Conservation (phyloP, 2,113 vertebrate species). For the Theristicus caerulescens region DNA sequence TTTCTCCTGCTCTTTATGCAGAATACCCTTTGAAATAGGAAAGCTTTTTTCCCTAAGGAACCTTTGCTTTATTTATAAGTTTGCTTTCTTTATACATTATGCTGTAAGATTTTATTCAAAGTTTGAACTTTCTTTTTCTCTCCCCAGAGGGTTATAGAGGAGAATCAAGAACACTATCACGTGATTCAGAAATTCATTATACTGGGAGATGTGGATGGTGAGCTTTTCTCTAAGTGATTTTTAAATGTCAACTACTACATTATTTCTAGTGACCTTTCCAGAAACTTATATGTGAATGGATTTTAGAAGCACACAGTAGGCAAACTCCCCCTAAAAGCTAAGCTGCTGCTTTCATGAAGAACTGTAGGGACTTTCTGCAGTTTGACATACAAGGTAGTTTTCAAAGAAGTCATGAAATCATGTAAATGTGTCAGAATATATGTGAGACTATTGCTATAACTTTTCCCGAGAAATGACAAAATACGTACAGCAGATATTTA, state of each 20-base stretch:
- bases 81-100: background rate
- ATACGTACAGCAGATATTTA: background rate
- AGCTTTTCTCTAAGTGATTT: conserved; percentile 40
- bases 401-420: background rate
- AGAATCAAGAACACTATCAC: conserved; percentile 92
- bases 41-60: background rate
- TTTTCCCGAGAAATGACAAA: background rate
- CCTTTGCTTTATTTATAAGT: background rate
- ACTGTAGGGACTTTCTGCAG: background rate
- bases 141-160: conserved; percentile 89
- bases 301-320: background rate
- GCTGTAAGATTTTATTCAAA: background rate
- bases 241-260: background rate
- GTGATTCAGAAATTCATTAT: conserved; percentile 96
- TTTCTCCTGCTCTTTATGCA: background rate
- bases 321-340: background rate
- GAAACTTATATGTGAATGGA: background rate
- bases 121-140: conserved; percentile 36
- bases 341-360: background rate
- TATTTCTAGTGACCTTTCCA: conserved; percentile 12
- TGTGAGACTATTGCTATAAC: background rate
- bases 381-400: background rate
- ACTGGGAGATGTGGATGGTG: conserved; percentile 92
- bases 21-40: background rate
- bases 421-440: background rate